A percentile compares a stretch with the other conserved stretches of the same genome.
phyloP scores from a whole-genome alignment of 2,888 invertebrate species.

The Stenotaenia linearis region DNA sequence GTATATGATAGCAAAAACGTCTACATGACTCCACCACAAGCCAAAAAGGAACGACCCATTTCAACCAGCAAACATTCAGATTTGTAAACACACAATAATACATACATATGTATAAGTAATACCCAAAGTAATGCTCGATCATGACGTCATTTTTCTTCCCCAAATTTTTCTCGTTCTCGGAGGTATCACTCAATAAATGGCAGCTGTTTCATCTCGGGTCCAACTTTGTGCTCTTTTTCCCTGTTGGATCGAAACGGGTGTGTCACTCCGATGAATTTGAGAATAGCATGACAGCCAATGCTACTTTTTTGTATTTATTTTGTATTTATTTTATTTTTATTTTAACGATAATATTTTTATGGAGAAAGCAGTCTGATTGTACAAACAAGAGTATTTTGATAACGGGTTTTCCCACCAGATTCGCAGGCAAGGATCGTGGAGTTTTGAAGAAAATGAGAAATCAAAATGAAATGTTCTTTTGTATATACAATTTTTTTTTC shows the following conservation, averaged over 20 bases:
- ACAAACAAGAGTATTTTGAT: background rate
- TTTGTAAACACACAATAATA: background rate
- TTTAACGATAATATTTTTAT: no score
- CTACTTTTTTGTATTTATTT: background rate
- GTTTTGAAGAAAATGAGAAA: background rate
- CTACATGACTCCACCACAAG: constrained; percentile 39
- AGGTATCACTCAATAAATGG: background rate
- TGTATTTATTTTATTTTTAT: background rate
- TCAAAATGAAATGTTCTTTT: background rate
- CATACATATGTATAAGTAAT: background rate
- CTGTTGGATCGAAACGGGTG: background rate
- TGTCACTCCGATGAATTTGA: background rate
- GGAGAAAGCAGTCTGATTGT: background rate
- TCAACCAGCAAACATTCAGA: background rate
- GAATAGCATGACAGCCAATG: background rate
- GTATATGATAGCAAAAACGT: constrained; percentile 37
- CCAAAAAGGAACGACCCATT: constrained; percentile 36
- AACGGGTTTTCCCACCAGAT: background rate
- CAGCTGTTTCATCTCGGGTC: constrained; percentile 10
- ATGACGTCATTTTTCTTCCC: background rate
- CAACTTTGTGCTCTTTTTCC: background rate
- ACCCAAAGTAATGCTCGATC: background rate
- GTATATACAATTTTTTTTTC: background rate
- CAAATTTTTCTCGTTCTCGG: background rate
- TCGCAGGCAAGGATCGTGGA: background rate